Evolutionary conservation across 2,113 vertebrate species (phyloP).

Genomic region (Mobula hypostoma): DNA sequence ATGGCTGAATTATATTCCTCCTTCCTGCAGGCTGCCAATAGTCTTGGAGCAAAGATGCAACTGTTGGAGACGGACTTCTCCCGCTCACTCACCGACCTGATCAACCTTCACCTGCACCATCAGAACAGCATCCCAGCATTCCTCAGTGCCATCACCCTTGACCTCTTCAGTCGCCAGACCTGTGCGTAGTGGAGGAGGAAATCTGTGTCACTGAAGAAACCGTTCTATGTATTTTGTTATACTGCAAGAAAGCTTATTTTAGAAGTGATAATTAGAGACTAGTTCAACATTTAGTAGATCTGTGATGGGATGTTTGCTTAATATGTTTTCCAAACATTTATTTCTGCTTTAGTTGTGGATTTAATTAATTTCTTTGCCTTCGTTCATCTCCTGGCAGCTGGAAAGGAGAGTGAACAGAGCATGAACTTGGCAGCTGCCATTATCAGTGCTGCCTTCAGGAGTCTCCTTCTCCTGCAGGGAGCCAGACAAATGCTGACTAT

Average conservation of each 20-base stretch:
- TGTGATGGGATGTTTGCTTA: background rate
- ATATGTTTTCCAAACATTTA: background rate
- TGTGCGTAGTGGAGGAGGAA: slow-evolving; percentile 49
- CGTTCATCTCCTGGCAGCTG: slow-evolving; percentile 12
- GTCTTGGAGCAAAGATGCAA: slow-evolving; percentile 73
- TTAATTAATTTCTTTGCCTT: slow-evolving; percentile 26
- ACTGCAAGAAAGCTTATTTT: background rate
- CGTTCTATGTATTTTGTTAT: background rate
- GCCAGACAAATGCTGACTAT: background rate
- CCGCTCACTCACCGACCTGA: slow-evolving; percentile 67
- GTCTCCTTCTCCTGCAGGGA: slow-evolving; percentile 7
- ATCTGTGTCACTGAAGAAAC: no score
- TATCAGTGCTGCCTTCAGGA: background rate
- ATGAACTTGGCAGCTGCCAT: slow-evolving; percentile 19
- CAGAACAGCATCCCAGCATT: slow-evolving; percentile 97
- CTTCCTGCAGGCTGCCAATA: slow-evolving; percentile 55
- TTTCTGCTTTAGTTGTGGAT: slow-evolving; percentile 32
- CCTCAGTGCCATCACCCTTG: slow-evolving; percentile 86
- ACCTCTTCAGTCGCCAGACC: slow-evolving; percentile 92
- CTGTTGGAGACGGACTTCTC: slow-evolving; percentile 91
- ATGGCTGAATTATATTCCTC: background rate
- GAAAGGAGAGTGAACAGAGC: slow-evolving; percentile 25
- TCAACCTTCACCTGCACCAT: slow-evolving; percentile 78
- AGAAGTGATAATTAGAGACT: background rate
- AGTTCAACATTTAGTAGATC: background rate